These are phyloP conservation scores for Ostrea edulis DNA, from an alignment of 1,140 invertebrate genomes.

Conservation along the genomic window DNA sequence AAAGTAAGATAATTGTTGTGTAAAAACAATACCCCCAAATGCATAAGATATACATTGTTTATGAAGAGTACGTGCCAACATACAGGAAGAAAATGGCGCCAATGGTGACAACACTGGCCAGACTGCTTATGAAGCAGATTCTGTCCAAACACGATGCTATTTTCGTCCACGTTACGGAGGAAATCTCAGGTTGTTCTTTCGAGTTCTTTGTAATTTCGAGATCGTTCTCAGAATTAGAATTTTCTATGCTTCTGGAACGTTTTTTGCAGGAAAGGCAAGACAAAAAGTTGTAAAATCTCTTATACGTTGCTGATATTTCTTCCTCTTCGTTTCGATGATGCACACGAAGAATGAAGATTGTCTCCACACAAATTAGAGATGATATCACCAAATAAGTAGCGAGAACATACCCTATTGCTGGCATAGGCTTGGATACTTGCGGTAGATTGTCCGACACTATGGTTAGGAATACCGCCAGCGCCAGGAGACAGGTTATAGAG, in stretches of 20 bases:
- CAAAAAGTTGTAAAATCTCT: background rate
- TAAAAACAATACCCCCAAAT: too few relatives aligned
- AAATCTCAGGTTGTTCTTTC: background rate
- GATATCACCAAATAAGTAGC: background rate
- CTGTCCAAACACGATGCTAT: background rate
- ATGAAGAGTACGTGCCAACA: background rate
- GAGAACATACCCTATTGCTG: slow-evolving; percentile 9
- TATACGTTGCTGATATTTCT: background rate
- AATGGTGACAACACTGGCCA: background rate
- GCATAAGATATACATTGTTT: too few relatives aligned
- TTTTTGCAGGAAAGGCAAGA: slow-evolving; percentile 4
- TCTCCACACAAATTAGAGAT: background rate
- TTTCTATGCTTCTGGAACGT: background rate
- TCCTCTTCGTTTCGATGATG: background rate
- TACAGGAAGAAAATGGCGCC: background rate
- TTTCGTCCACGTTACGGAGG: slow-evolving; percentile 2
- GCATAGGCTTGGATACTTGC: slow-evolving; percentile 48
- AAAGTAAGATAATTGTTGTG: too few relatives aligned
- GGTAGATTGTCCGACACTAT: slow-evolving; percentile 40
- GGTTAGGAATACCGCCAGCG: slow-evolving; percentile 46
- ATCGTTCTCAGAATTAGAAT: background rate
- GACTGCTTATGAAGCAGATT: background rate
- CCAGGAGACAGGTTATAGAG: slow-evolving; percentile 49
- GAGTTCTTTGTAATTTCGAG: background rate
- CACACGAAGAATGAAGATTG: background rate